Percentiles rank a stretch among this genome's conserved stretches.
phyloP scores from a whole-genome alignment of 2,113 vertebrate genomes.

The Corythoichthys haematopterus region DNA sequence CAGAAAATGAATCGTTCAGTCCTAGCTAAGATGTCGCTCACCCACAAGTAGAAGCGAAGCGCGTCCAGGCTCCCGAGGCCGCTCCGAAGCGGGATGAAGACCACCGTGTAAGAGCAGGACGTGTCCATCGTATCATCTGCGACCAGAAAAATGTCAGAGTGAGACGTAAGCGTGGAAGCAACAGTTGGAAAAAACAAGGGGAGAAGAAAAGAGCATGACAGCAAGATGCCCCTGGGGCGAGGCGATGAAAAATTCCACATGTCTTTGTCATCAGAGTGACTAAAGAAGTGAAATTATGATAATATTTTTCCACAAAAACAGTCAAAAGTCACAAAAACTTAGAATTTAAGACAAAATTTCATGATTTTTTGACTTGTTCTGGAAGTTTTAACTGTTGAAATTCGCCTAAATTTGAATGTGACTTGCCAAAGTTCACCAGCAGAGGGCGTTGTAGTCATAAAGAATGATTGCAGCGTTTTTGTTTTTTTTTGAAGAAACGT shows the following conservation, averaged over 20 bases:
- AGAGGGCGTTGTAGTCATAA: conserved; percentile 13
- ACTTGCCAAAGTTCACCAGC: conserved; percentile 9
- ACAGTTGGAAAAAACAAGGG: conserved; percentile 5
- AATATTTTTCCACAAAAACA: background rate
- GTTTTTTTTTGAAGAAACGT: conserved; percentile 25
- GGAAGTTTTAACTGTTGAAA: conserved; percentile 9
- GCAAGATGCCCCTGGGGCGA: conserved; percentile 51
- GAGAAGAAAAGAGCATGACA: conserved; percentile 29
- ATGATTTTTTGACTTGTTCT: background rate
- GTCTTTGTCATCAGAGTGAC: conserved; percentile 49
- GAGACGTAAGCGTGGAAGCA: conserved; percentile 1
- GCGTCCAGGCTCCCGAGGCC: conserved; percentile 65
- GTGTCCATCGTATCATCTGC: conserved; percentile 28
- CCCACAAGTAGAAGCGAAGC: conserved; percentile 72
- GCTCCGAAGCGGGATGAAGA: conserved; percentile 69
- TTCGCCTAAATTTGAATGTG: conserved; percentile 41
- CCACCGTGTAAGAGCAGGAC: conserved; percentile 65
- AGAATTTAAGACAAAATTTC: background rate
- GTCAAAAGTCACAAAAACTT: background rate
- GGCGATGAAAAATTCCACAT: conserved; percentile 68
- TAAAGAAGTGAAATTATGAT: conserved; percentile 4
- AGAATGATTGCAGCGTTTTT: background rate
- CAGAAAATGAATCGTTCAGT: background rate
- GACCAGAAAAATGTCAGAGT: conserved; percentile 3
- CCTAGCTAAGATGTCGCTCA: conserved; percentile 34